A percentile compares a stretch with the other conserved stretches of the same genome.
Evolutionary conservation across 2,888 invertebrate species (phyloP).

Genomic region (Drosophila dives): DNA sequence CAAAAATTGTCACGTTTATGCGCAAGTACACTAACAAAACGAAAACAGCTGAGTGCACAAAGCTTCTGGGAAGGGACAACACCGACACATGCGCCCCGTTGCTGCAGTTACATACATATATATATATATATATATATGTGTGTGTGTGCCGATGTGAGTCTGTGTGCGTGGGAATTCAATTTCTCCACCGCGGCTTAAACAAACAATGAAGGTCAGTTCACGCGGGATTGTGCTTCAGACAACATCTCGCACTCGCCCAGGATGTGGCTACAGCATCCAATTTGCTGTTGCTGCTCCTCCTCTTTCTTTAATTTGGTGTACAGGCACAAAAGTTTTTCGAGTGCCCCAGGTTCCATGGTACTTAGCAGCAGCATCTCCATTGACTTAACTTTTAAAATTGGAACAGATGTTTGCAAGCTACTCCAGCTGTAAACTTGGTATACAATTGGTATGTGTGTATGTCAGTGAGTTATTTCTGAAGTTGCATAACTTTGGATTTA

Average conservation of each 20-base stretch:
- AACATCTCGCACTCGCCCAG: slow-evolving; percentile 55
- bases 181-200: slow-evolving; percentile 54
- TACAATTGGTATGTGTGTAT: slow-evolving; percentile 16
- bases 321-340: slow-evolving; percentile 56
- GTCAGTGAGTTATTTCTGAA: slow-evolving; percentile 50
- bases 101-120: slow-evolving; percentile 15
- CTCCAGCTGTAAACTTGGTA: slow-evolving; percentile 38
- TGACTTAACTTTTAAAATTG: slow-evolving; percentile 28
- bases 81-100: slow-evolving; percentile 56
- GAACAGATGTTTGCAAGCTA: slow-evolving; percentile 39
- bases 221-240: slow-evolving; percentile 54
- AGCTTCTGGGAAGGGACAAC: slow-evolving; percentile 39
- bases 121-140: slow-evolving; percentile 13
- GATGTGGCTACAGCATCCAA: slow-evolving; percentile 37
- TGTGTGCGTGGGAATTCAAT: slow-evolving; percentile 40
- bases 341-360: slow-evolving; percentile 51
- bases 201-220: slow-evolving; percentile 72
- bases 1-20: slow-evolving; percentile 48
- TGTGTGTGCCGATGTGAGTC: slow-evolving; percentile 3
- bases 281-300: slow-evolving; percentile 16
- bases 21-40: slow-evolving; percentile 73
- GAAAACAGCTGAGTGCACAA: slow-evolving; percentile 57
- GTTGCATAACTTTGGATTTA: slow-evolving; percentile 63
- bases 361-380: slow-evolving; percentile 50
- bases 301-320: slow-evolving; percentile 29